Percentiles rank a stretch among this genome's conserved stretches.
Conservation (phyloP, 2,888 invertebrate species). For the Cephus rjabovi region DNA sequence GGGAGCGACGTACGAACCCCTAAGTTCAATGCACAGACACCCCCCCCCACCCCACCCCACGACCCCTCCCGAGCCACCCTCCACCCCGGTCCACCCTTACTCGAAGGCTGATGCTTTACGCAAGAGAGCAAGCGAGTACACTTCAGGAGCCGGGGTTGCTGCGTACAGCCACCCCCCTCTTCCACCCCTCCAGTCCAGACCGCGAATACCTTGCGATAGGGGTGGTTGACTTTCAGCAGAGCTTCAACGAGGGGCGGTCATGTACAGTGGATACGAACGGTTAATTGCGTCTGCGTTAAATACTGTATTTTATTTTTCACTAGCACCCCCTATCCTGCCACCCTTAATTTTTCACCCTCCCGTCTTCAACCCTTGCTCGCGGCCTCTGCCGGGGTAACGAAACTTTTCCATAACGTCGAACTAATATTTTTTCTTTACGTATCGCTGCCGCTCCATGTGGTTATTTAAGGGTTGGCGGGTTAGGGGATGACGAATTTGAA, state of each 20-base stretch:
- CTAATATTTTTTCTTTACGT: no score
- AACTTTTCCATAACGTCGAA: no score
- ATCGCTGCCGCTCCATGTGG: no score
- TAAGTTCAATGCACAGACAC: constrained; percentile 52
- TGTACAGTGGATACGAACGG: background rate
- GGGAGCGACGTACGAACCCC: constrained; percentile 30
- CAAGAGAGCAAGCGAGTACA: constrained; percentile 16
- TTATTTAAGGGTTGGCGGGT: no score
- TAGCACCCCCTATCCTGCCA: no score
- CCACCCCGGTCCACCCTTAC: constrained; percentile 10
- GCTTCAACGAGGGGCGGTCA: background rate
- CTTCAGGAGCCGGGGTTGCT: constrained; percentile 2
- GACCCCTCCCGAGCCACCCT: background rate
- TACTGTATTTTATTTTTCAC: background rate
- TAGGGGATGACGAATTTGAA: no score
- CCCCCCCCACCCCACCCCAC: background rate
- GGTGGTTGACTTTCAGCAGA: constrained; percentile 8
- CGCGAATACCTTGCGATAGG: background rate
- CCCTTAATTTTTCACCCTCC: background rate
- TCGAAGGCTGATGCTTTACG: constrained; percentile 19
- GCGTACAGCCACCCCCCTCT: constrained; percentile 7
- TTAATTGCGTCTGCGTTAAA: background rate
- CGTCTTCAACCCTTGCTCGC: background rate
- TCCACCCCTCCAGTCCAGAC: background rate
- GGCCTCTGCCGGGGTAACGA: no score